phyloP scores from a whole-genome alignment of 2,888 invertebrate genomes.

The Drosophila paramelanica region DNA sequence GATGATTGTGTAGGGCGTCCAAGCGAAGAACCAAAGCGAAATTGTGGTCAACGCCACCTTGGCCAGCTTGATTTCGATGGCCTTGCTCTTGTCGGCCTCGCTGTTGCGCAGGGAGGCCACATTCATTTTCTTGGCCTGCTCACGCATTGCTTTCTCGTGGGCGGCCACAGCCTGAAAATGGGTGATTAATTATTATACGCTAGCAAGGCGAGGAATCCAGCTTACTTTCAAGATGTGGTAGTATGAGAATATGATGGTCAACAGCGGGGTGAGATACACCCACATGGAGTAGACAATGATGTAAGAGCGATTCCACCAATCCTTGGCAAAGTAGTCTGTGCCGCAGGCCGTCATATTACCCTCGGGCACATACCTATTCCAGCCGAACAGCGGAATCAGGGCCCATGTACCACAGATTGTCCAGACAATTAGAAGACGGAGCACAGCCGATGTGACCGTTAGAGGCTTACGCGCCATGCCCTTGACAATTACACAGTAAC shows the following conservation, averaged over 20 bases:
- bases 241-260: conserved; percentile 87
- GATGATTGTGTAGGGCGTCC: conserved; percentile 88
- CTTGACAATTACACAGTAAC: conserved; percentile 89
- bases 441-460: conserved; percentile 86
- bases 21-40: conserved; percentile 88
- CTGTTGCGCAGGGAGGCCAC: conserved; percentile 87
- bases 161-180: conserved; percentile 85
- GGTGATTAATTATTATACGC: neutral
- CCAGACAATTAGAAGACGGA: conserved; percentile 87
- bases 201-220: no score
- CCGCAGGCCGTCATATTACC: conserved; percentile 89
- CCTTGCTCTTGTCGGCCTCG: conserved; percentile 85
- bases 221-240: conserved; percentile 87
- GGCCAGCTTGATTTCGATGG: conserved; percentile 87
- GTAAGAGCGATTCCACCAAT: conserved; percentile 86
- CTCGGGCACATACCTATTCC: conserved; percentile 89
- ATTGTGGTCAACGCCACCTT: conserved; percentile 88
- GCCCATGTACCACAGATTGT: conserved; percentile 86
- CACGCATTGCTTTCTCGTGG: conserved; percentile 87
- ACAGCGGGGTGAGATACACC: conserved; percentile 86
- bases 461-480: conserved; percentile 87
- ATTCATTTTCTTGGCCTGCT: conserved; percentile 89
- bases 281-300: conserved; percentile 86
- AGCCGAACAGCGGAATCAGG: conserved; percentile 87
- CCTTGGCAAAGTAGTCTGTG: conserved; percentile 86